phyloP scores from a whole-genome alignment of 1,140 invertebrate genomes.

The Zaprionus tsacasi region DNA sequence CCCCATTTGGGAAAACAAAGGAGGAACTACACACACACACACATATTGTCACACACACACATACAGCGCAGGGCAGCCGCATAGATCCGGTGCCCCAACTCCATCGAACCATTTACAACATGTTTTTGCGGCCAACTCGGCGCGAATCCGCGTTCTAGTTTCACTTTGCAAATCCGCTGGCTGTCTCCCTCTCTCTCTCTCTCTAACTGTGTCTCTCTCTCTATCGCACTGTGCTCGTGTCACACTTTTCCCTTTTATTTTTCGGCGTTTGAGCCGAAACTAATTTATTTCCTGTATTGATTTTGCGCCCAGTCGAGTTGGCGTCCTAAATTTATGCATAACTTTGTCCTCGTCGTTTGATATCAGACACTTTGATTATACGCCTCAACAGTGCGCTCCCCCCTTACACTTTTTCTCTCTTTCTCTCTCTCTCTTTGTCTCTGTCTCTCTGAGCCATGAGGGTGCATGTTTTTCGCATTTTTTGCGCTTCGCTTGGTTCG shows the following conservation, averaged over 20 bases:
- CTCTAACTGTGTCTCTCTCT: conserved; percentile 14
- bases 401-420: conserved; percentile 12
- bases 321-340: conserved; percentile 78
- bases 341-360: conserved; percentile 59
- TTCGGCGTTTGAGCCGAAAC: conserved; percentile 62
- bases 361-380: conserved; percentile 76
- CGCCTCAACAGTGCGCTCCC: conserved; percentile 50
- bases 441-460: conserved; percentile 19
- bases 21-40: background rate
- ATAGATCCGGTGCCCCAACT: background rate
- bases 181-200: background rate
- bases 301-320: conserved; percentile 56
- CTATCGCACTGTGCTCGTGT: conserved; percentile 1
- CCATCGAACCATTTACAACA: conserved; percentile 9
- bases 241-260: conserved; percentile 37
- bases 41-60: conserved; percentile 27
- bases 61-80: background rate
- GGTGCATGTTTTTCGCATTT: conserved; percentile 76
- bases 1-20: no score
- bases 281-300: conserved; percentile 81
- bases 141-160: conserved; percentile 1
- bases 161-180: conserved; percentile 18
- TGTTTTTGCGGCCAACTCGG: conserved; percentile 14
- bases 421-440: conserved; percentile 12
- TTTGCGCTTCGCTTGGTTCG: conserved; percentile 72